Evolutionary conservation across 2,113 vertebrate genomes (phyloP).

Genomic region (Daphoenositta chrysoptera): DNA sequence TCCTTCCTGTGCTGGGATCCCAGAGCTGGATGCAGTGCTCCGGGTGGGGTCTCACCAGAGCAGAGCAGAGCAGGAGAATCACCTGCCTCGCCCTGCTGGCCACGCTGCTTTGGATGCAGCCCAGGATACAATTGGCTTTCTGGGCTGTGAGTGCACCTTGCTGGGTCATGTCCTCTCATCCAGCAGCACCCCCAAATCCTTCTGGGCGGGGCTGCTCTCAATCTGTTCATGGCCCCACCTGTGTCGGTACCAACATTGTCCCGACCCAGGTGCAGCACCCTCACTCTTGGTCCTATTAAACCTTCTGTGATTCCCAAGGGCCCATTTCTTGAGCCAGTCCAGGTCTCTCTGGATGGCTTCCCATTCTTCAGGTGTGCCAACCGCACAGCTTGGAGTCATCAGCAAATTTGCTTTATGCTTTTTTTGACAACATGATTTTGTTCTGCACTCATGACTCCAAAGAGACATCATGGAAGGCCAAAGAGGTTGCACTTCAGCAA

Average conservation of each 20-base stretch:
- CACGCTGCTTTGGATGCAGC: not conserved
- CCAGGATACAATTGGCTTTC: not conserved
- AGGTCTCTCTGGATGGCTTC: not conserved
- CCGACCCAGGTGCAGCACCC: rapidly evolving
- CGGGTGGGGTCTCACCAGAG: not conserved
- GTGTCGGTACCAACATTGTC: not conserved
- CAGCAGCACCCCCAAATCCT: not conserved
- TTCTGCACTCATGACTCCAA: not conserved
- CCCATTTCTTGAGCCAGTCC: not conserved
- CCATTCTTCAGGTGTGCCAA: not conserved
- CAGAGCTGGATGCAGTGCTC: not conserved
- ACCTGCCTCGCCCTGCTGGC: not conserved
- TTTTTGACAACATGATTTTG: not conserved
- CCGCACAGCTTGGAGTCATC: not conserved
- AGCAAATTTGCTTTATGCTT: not conserved
- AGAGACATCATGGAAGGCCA: not conserved
- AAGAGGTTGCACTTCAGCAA: not conserved
- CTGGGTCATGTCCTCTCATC: not conserved
- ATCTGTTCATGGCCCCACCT: not conserved
- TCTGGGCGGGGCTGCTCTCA: not conserved
- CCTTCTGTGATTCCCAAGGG: not conserved
- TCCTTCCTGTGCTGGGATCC: not conserved
- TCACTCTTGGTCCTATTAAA: not conserved
- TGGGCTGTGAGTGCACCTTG: too few species aligned
- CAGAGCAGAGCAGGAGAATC: not conserved